Evolutionary conservation across 92 coral and sea anemone species (phyloP), one percentile per base, ranked within the genome.

Genomic region (Epizoanthus stellaris): DNA sequence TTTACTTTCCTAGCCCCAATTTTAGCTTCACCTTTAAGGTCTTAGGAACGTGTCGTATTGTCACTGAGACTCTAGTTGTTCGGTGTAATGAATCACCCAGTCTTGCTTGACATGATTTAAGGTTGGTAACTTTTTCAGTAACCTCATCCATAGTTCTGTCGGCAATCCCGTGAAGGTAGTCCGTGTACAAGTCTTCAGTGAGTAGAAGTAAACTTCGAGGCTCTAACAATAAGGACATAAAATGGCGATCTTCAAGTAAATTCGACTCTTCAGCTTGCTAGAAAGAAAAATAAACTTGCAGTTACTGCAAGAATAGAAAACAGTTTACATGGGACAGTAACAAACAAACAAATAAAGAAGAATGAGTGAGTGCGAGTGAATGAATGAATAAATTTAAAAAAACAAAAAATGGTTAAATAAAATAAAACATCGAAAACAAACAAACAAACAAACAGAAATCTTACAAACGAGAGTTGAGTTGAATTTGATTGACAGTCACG

Each of bases 21-120:
- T 86, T 92, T 16, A 97, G 89, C 83, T 97, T 97, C 19, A 95
- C 89, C 66, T 97, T 97, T 25, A 92, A 77, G 11, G 81, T 85
- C 80, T 97, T 97, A 4, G 99, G 99, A n/a, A 97, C 99, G 73
- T 94, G 91, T 47, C 99, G 93, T 73, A 97, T 94, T 3, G 99
- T 97, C 23, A 97, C 85, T 0, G 99, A 97, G 36, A 97, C 88
- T 62, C 98, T 85, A 21, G 93, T 97, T 30, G 82, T 68, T 23
- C 98, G 86, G 17, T 64, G 65, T 59, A 97, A 76, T 15, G 88
- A 91, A 82, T 91, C 90, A 3, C 95, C 95, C 16, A 92, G 77
- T 16, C 63, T 70, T 0, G 87, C 87, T 56, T 70, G 60, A 85
- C 98, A 92, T 20, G 76, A 61, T 42, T 91, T 93, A 25, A 91